Conservation (phyloP, 2,113 vertebrate genomes). For the Stegastes partitus region DNA sequence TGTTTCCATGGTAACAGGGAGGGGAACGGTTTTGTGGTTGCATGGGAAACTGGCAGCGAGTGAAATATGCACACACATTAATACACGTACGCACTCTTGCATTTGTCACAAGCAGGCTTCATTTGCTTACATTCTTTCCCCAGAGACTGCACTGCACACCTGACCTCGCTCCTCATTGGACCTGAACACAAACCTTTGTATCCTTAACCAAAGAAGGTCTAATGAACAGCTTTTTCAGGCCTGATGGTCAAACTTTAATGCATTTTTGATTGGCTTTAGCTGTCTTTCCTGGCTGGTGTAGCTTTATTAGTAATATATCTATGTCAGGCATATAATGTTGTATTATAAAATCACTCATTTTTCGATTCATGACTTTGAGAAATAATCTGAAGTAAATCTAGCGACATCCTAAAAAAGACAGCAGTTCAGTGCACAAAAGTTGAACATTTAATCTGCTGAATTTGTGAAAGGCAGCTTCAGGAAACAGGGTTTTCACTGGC, state of each 20-base stretch:
- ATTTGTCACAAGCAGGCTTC: neutral
- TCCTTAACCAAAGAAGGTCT: too few species aligned
- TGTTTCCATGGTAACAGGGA: conserved; percentile 80
- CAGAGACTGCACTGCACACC: neutral
- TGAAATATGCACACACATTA: conserved; percentile 23
- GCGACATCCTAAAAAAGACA: neutral
- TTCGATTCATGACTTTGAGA: neutral
- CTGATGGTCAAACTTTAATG: neutral
- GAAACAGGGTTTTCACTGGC: too few species aligned
- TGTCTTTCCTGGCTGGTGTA: too few species aligned
- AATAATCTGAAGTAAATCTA: neutral
- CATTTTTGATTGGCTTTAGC: too few species aligned
- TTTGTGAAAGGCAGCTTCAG: conserved; percentile 2
- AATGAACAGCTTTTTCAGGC: neutral
- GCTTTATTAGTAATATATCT: too few species aligned
- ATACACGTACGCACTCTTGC: conserved; percentile 9
- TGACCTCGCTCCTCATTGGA: too few species aligned
- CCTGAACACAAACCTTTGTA: too few species aligned
- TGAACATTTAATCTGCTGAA: conserved; percentile 12
- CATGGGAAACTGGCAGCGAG: conserved; percentile 29
- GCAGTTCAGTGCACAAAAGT: neutral
- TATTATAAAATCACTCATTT: too few species aligned
- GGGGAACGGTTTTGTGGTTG: conserved; percentile 42
- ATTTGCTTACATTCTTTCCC: neutral
- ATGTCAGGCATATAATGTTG: too few species aligned